Evolutionary conservation across 2,113 vertebrate genomes (phyloP), one percentile per base, ranked within the genome.

Genomic region (Ctenomys sociabilis): DNA sequence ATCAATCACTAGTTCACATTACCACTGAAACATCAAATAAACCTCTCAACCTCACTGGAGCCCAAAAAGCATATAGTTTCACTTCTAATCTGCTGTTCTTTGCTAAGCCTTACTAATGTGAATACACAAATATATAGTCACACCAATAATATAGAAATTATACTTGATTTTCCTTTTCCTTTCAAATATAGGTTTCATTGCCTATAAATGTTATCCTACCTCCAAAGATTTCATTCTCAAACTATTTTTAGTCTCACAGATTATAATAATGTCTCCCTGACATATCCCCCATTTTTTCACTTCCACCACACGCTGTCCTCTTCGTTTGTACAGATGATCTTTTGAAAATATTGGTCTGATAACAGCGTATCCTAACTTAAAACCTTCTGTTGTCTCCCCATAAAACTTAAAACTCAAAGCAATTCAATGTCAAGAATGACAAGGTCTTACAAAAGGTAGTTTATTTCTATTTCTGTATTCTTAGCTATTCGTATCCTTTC

Each of bases 381-480:
- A 89, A 63, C 9, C 28, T 61, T 45, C 49, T 11, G 61, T 3
- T 40, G 12, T 68, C 37, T 91, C 45, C 59, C n/a, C 21, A 66
- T 66, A 45, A 88, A 82, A 84, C 7, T 59, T 93, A 63, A 95
- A 86, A 81, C 68, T 75, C 91, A 75, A 88, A 66, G 30, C 16
- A 84, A 78, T 8, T 54, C 22, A 66, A 86, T 77, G 77, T 13
- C 17, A 45, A 70, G 11, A 24, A 84, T 78, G 78, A 73, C 22
- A 43, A 73, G 37, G 22, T 73, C 72, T 4, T 90, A n/a, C 43
- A 49, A 9, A 5, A 87, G 17, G 32, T 59, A 73, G 13, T 11
- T 30, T 86, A 19, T 93, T 90, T 11, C 30, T 80, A 24, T 59
- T 88, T 87, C 82, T 95, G n/a, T 72, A 45, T 26, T 64, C 19